Base-by-base conservation (phyloP, 35 echinoderm and acorn worm genomes). In the Diadema setosum region DNA sequence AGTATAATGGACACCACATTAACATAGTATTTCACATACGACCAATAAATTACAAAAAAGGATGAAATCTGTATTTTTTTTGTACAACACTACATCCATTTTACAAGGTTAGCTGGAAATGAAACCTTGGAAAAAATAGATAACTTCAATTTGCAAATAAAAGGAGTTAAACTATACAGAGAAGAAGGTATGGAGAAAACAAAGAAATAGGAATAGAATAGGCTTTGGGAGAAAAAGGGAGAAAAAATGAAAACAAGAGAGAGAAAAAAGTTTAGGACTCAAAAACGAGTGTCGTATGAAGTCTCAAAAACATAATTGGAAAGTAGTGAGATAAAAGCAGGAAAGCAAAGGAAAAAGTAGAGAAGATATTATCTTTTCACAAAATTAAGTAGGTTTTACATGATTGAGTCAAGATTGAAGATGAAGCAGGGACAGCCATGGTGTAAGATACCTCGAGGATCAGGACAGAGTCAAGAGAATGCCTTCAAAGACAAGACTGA, bases 11-110 rank as follows among this genome's bases (percentile, higher is more conserved):
- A 67, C 63, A 34, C 63, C 63, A 67, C 63, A 2, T 26, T 67
- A 67, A 67, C n/a, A 67, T 34, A 67, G 63, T 67, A 67, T 67
- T 67, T 67, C 63, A 67, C 63, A 67, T 67, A 67, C 20, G 63
- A 67, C 63, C 63, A 67, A 67, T 67, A 67, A 67, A 67, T 67
- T 67, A 67, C 37, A 34, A 34, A 67, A 34, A 67, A 67, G 37
- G 29, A 67, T n/a, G n/a, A n/a, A 67, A 67, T 67, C 63, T 67
- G 12, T 8, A 33, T 67, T 67, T 34, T 67, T 67, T 67, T 67
- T 67, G 37, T 34, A 67, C 37, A 34, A 67, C 37, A 33, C 12
- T 33, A 67, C 27, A 67, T 34, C 37, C 37, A 67, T 33, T 67
- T 67, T 67, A 67, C 63, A 67, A 67, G 63, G 63, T n/a, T n/a